Evolutionary conservation across 2,888 invertebrate species (phyloP).

Genomic region (Hypercompe scribonia): DNA sequence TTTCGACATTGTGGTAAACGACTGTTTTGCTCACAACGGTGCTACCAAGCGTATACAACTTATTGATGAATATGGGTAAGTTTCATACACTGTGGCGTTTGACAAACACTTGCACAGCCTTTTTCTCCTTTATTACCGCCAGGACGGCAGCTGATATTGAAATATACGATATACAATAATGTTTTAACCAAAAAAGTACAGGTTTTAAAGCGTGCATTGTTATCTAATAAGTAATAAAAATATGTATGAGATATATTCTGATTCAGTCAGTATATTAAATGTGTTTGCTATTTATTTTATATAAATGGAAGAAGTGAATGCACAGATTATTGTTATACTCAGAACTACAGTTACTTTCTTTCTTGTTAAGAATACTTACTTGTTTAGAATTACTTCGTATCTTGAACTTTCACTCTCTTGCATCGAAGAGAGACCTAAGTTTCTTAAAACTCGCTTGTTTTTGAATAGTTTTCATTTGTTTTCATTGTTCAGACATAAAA

Average conservation of each 20-base stretch:
- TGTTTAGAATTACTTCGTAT: background rate
- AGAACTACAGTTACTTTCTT: background rate
- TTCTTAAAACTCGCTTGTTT: background rate
- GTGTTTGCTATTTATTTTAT: background rate
- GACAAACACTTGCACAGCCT: background rate
- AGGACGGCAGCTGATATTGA: background rate
- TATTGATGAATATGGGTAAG: constrained; percentile 96
- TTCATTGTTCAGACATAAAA: background rate
- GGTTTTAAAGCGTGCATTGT: background rate
- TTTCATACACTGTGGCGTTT: background rate
- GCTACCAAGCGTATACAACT: constrained; percentile 96
- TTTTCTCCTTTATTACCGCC: background rate
- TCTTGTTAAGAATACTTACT: background rate
- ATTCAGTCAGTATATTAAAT: background rate
- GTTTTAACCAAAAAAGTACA: background rate
- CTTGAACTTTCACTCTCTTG: background rate
- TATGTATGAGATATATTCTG: background rate
- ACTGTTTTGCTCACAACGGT: constrained; percentile 97
- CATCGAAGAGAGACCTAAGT: no score
- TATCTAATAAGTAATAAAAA: background rate
- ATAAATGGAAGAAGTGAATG: background rate
- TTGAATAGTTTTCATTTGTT: background rate
- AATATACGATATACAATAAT: no score
- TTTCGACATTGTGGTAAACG: constrained; percentile 97
- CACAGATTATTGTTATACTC: background rate